Base-by-base conservation (phyloP, 2,113 vertebrate species). In the Zeus faber region DNA sequence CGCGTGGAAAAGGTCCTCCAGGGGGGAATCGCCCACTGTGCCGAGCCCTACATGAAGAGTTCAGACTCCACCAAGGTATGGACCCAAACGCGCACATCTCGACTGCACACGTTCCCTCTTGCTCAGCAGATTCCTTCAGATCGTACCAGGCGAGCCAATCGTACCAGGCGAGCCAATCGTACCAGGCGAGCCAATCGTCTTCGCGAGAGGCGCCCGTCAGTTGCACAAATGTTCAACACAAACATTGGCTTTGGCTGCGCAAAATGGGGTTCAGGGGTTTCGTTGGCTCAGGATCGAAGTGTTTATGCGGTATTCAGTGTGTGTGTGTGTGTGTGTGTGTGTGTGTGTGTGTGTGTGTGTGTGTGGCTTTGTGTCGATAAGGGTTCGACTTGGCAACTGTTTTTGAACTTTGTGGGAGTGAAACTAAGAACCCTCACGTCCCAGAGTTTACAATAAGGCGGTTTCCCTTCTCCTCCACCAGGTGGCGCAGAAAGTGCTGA, bases 401-500 rank as follows among this genome's bases (percentile, higher is more conserved):
- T 35, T 35, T 35, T n/a, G n/a, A n/a, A n/a, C n/a, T n/a, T n/a
- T n/a, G n/a, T n/a, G n/a, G n/a, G n/a, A n/a, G n/a, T n/a, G n/a
- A n/a, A n/a, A n/a, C n/a, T n/a, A n/a, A n/a, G n/a, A n/a, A n/a
- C n/a, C n/a, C n/a, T n/a, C n/a, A n/a, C n/a, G n/a, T n/a, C n/a
- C n/a, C n/a, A n/a, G n/a, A n/a, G n/a, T n/a, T n/a, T n/a, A n/a
- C n/a, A n/a, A n/a, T n/a, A n/a, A n/a, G n/a, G n/a, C n/a, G n/a
- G n/a, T n/a, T n/a, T n/a, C n/a, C n/a, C n/a, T n/a, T 65, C 67
- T 67, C 52, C 83, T 79, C 55, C 76, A 88, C 92, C 71, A 99
- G 97, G 92, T 89, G 73, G 96, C 97, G 50, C 97, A 95, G 84
- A 99, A 99, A 76, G 97, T 98, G 75, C 81, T 98, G 83, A 99